phyloP scores from a whole-genome alignment of 2,113 vertebrate species.

The Onychostruthus taczanowskii region DNA sequence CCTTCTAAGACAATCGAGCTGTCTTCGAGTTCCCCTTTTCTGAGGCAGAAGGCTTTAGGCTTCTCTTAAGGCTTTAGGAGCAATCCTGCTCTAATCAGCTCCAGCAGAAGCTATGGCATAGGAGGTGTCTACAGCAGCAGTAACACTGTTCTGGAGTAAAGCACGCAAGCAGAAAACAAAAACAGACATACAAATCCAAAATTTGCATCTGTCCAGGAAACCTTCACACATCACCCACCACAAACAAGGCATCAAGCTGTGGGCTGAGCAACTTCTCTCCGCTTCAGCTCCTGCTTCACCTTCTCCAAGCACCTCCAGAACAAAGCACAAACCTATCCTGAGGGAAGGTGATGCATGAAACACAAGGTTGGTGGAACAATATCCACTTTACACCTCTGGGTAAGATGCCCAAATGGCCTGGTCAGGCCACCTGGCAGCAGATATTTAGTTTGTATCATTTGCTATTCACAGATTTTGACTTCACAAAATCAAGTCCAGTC shows the following conservation, averaged over 20 bases:
- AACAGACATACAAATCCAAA: not conserved
- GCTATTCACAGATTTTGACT: not conserved
- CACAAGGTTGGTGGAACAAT: not conserved
- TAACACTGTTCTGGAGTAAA: not conserved
- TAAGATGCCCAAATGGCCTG: not conserved
- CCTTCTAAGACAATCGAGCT: not conserved
- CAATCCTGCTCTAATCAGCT: not conserved
- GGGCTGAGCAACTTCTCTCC: not conserved
- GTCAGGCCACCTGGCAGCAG: not conserved
- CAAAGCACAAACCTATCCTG: not conserved
- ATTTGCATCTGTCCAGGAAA: not conserved
- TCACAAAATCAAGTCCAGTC: not conserved
- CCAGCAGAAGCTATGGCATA: not conserved
- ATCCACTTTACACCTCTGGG: not conserved
- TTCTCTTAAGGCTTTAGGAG: not conserved
- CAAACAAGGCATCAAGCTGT: not conserved
- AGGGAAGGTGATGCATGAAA: not conserved
- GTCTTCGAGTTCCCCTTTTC: not conserved
- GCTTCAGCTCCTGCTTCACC: not conserved
- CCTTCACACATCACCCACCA: accelerated
- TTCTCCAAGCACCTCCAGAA: not conserved
- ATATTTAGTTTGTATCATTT: not conserved
- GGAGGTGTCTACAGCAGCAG: not conserved
- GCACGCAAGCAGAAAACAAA: not conserved
- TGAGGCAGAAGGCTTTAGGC: not conserved